Evolutionary conservation across 2,797 vertebrate species (phyloP).

Genomic region (Micropoecilia bifurca): DNA sequence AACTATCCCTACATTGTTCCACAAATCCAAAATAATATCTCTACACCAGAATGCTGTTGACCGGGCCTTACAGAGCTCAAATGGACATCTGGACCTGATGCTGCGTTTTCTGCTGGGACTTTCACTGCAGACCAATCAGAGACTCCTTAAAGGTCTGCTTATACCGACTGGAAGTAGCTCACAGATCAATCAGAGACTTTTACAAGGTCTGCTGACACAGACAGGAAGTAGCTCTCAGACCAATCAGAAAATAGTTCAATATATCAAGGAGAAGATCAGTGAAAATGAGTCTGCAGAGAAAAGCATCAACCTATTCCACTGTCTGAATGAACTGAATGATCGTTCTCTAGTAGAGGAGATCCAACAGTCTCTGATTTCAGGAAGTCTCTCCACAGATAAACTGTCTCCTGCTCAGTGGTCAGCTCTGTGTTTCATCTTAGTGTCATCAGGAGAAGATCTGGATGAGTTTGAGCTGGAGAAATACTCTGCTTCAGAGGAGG

Average conservation of each 20-base stretch:
- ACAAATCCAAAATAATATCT: neutral
- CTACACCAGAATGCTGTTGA: neutral
- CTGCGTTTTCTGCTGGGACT: neutral
- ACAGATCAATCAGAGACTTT: neutral
- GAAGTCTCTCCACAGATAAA: neutral
- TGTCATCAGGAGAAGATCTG: neutral
- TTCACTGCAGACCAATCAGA: neutral
- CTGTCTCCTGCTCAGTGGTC: neutral
- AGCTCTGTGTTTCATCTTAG: neutral
- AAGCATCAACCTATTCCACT: neutral
- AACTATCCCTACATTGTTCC: neutral
- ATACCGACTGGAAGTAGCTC: neutral
- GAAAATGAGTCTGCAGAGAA: neutral
- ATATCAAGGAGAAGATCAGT: neutral
- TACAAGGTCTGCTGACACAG: neutral
- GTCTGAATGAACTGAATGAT: constrained; percentile 2
- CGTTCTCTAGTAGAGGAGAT: neutral
- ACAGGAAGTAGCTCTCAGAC: neutral
- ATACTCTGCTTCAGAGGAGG: neutral
- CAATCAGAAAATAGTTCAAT: neutral
- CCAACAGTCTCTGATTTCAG: neutral
- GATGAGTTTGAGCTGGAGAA: neutral
- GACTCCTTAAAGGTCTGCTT: neutral
- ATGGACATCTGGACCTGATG: neutral
- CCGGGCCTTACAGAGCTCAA: neutral